Base-by-base conservation (phyloP, 2,113 vertebrate species). In the Cottus gobio region DNA sequence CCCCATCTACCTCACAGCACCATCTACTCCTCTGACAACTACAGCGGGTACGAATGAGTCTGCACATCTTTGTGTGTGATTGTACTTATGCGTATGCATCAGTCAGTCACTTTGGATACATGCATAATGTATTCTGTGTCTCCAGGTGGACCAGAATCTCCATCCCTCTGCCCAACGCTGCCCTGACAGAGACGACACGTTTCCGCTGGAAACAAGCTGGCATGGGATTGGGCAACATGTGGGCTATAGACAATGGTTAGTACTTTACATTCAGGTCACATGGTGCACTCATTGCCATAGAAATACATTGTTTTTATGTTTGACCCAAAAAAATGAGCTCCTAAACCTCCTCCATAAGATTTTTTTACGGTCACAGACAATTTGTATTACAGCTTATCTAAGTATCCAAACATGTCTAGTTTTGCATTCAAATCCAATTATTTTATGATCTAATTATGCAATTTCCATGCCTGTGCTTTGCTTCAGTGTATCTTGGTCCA, bases 241-340 rank as follows among this genome's bases (percentile, higher is more conserved):
- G 98, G 98, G 97, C 97, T 78, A 94, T 99, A 31, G 98, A 99
- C 93, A 99, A 98, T 56, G 96, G 98, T 99, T 78, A 94, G 95
- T 11, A 42, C 15, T 30, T 7, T 18, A 75, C 16, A 68, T 9
- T 57, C 16, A 56, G 30, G 7, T 58, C 6, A 67, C 12, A 46
- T 26, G 18, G 9, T 48, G 11, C 9, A 28, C 31, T 20, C 4
- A 44, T 7, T 16, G 11, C 44, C 58, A 63, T 52, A 20, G 50
- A 39, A 31, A 34, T 0, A 1, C 11, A 46, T 44, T 58, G 18
- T 44, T 60, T 44, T 72, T 1, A 34, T 61, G 44, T 74, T 36
- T 37, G 20, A 5, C 31, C 3, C 2, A 30, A 36, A 57, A 36
- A 57, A 44, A 42, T 52, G 22, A 44, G 36, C 15, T 28, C 2